Percentiles rank a stretch among this genome's conserved stretches.
phyloP scores from a whole-genome alignment of 2,113 vertebrate genomes.

The Oceanites oceanicus region DNA sequence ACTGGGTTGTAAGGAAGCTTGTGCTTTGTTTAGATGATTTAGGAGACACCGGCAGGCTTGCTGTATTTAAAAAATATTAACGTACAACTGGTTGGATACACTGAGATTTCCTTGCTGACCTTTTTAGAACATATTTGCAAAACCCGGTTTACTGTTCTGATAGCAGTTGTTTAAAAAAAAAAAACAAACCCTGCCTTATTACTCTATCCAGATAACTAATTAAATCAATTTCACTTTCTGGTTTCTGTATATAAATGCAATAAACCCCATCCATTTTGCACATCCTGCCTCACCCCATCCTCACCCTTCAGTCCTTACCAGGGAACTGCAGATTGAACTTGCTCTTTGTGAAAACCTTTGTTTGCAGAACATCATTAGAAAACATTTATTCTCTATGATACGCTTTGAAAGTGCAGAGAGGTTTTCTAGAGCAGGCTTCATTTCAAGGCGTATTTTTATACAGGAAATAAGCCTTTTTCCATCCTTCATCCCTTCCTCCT shows the following conservation, averaged over 20 bases:
- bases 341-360: neutral
- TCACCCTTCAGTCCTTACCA: neutral
- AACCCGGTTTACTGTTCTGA: neutral
- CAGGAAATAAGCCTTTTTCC: neutral
- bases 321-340: neutral
- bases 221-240: neutral
- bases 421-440: neutral
- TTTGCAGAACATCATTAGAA: neutral
- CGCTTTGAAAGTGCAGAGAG: neutral
- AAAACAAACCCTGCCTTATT: neutral
- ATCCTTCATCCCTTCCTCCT: neutral
- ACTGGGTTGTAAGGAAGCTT: neutral
- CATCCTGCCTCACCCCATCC: neutral
- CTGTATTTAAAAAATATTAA: neutral
- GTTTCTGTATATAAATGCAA: slow-evolving; percentile 31
- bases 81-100: neutral
- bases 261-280: slow-evolving; percentile 24
- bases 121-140: neutral
- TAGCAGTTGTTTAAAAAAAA: neutral
- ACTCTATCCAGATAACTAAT: neutral
- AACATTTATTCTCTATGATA: neutral
- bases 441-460: slow-evolving; percentile 15
- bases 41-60: neutral
- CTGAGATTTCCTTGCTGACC: neutral
- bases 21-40: neutral